phyloP scores from a whole-genome alignment of 1,140 invertebrate genomes.

The Trichonephila inaurata region DNA sequence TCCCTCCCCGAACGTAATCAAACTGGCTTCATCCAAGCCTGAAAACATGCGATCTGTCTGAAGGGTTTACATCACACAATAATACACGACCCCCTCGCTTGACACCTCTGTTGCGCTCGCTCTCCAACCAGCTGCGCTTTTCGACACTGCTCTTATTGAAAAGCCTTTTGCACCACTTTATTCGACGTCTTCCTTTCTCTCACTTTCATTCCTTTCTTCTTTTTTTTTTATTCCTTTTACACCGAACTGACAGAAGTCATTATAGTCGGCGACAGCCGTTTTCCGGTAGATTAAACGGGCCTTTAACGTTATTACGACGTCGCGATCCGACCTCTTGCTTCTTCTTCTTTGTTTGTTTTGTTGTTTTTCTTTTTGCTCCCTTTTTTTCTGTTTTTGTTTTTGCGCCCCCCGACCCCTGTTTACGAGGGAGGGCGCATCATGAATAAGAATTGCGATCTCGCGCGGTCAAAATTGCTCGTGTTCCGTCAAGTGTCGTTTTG shows the following conservation, averaged over 20 bases:
- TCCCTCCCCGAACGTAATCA: constrained; percentile 4
- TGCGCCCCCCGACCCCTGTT: constrained; percentile 10
- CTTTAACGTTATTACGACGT: constrained; percentile 72
- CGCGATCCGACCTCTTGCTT: neutral
- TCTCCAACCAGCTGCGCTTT: constrained; percentile 28
- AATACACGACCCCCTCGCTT: constrained; percentile 28
- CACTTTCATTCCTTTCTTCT: neutral
- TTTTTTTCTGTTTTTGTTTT: neutral
- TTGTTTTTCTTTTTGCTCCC: neutral
- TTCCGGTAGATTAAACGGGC: constrained; percentile 73
- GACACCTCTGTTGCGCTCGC: constrained; percentile 51
- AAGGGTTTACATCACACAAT: constrained; percentile 47
- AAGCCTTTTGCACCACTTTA: constrained; percentile 44
- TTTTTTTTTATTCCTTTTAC: constrained; percentile 62
- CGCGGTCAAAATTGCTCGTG: constrained; percentile 15
- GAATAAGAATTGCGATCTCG: constrained; percentile 26
- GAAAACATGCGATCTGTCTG: constrained; percentile 34
- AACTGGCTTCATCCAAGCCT: constrained; percentile 11
- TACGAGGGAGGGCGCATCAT: constrained; percentile 35
- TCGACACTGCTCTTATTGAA: constrained; percentile 64
- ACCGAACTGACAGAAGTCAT: constrained; percentile 69
- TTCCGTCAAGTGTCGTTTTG: neutral
- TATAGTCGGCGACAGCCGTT: constrained; percentile 70
- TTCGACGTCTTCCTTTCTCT: constrained; percentile 24
- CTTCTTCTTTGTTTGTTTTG: neutral